Conservation (phyloP, 30 jellyfish, hydroid and myxozoan genomes). For the Aurelia sp. region DNA sequence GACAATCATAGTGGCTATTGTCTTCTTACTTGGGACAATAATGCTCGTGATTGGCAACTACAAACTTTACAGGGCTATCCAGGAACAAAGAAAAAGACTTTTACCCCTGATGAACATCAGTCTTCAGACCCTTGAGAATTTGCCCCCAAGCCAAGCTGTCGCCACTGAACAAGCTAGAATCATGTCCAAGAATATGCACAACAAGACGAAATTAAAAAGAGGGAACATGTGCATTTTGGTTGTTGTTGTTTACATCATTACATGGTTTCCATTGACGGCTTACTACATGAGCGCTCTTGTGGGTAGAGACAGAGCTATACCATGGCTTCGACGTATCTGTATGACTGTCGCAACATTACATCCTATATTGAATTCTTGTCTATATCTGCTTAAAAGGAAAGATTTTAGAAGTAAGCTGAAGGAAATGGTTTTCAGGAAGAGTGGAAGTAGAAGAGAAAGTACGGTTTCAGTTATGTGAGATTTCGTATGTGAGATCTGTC, state of each 20-base stretch:
- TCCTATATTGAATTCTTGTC: constrained; percentile 24
- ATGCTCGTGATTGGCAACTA: constrained; percentile 7
- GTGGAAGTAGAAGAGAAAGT: background rate
- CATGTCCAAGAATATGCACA: too few relatives aligned
- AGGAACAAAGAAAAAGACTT: constrained; percentile 43
- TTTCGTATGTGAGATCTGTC: too few relatives aligned
- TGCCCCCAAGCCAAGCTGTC: too few relatives aligned
- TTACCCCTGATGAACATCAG: constrained; percentile 31
- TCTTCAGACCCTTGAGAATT: too few relatives aligned
- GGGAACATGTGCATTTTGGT: constrained; percentile 45
- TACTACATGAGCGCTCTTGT: constrained; percentile 20
- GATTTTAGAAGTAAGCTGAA: constrained; percentile 15
- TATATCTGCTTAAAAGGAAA: constrained; percentile 18
- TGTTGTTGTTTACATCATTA: constrained; percentile 39
- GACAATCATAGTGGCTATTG: constrained; percentile 19
- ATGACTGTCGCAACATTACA: constrained; percentile 47
- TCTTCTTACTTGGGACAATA: constrained; percentile 21
- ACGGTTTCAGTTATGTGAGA: background rate
- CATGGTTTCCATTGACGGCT: constrained; percentile 46
- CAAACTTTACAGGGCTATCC: constrained; percentile 49
- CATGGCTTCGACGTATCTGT: constrained; percentile 10
- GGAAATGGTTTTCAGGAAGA: background rate
- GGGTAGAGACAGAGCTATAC: constrained; percentile 5
- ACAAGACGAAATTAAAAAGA: constrained; percentile 5
- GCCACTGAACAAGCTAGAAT: too few relatives aligned